Percentiles rank a stretch among this genome's conserved stretches.
Conservation (phyloP, 2,113 vertebrate genomes). For the Lampris megalopsis region DNA sequence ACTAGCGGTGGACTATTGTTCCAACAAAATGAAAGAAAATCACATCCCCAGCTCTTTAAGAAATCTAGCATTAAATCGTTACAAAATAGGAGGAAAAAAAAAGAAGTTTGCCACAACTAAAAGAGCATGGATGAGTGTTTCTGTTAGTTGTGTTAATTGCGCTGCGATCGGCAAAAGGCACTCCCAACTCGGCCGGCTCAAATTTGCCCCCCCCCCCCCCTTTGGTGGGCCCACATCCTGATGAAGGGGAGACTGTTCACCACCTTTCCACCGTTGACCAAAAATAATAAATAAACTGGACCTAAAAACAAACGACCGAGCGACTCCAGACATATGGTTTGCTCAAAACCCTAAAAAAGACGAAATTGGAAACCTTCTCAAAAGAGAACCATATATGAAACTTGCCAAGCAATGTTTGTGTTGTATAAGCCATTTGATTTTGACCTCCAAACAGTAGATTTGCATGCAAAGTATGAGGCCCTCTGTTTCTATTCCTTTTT, state of each 20-base stretch:
- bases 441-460: constrained; percentile 43
- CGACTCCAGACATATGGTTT: constrained; percentile 19
- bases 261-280: constrained; percentile 45
- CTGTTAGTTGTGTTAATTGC: constrained; percentile 75
- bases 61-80: constrained; percentile 81
- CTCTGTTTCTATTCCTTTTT: not conserved
- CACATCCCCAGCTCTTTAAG: constrained; percentile 74
- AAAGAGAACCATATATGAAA: constrained; percentile 16
- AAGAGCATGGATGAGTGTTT: constrained; percentile 63
- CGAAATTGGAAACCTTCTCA: constrained; percentile 24
- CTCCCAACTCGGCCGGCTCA: constrained; percentile 77
- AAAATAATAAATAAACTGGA: constrained; percentile 31
- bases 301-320: constrained; percentile 31
- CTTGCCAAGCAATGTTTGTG: not conserved
- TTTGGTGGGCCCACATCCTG: constrained; percentile 55
- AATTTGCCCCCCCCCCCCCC: constrained; percentile 41
- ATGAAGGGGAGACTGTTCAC: constrained; percentile 63
- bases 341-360: constrained; percentile 28
- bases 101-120: constrained; percentile 58
- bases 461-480: constrained; percentile 46
- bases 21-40: constrained; percentile 78
- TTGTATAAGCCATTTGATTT: constrained; percentile 14
- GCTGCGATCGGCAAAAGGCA: constrained; percentile 80
- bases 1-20: constrained; percentile 83
- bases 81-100: constrained; percentile 57